phyloP scores from a whole-genome alignment of 2,113 vertebrate species.

The Gymnorhina tibicen region DNA sequence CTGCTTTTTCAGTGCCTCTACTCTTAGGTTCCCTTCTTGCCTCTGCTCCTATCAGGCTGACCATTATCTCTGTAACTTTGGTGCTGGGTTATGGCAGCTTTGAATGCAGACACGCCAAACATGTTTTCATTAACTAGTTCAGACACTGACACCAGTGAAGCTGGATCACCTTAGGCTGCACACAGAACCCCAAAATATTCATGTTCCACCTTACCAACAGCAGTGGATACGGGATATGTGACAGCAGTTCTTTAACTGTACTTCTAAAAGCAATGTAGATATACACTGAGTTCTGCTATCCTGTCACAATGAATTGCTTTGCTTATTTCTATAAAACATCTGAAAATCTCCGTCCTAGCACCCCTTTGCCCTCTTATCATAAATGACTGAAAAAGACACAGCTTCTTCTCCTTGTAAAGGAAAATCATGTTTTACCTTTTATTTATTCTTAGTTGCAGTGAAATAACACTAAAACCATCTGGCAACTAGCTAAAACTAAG shows the following conservation, averaged over 20 bases:
- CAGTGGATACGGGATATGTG: not conserved
- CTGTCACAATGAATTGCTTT: not conserved
- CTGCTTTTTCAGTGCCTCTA: not conserved
- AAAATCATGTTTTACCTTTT: not conserved
- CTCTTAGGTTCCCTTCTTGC: not conserved
- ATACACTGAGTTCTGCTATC: not conserved
- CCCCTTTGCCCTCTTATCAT: not conserved
- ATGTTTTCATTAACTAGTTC: not conserved
- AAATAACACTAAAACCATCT: not conserved
- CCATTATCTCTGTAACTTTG: not conserved
- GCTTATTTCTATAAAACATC: not conserved
- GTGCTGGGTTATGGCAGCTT: not conserved
- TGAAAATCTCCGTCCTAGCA: not conserved
- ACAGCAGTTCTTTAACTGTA: not conserved
- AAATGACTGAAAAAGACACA: not conserved
- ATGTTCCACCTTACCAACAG: not conserved
- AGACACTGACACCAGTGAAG: not conserved
- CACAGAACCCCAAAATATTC: not conserved
- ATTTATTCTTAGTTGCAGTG: not conserved
- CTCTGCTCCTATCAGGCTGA: not conserved
- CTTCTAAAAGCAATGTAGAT: not conserved
- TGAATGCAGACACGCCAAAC: not conserved
- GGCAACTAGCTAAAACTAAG: not conserved
- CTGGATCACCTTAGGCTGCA: not conserved
- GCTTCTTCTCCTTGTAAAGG: not conserved